A percentile compares a stretch with the other conserved stretches of the same genome.
These are phyloP conservation scores for Philopedon plagiatum DNA, from an alignment of 2,888 invertebrate species.

Conservation along the genomic window DNA sequence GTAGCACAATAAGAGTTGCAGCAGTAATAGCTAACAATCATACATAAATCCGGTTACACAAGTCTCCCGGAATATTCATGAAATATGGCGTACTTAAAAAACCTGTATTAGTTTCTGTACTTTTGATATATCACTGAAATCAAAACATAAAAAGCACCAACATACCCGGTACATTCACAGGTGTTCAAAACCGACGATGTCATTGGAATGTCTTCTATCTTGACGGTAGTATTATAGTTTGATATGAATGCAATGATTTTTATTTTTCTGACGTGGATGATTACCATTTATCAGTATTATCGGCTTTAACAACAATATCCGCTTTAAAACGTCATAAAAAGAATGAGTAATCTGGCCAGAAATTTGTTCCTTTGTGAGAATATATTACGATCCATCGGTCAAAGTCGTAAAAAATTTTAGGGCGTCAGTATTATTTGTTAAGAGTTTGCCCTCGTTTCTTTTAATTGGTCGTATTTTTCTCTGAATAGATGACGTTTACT, in stretches of 20 bases:
- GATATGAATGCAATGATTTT: constrained; percentile 17
- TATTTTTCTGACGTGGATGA: constrained; percentile 19
- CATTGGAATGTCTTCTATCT: constrained; percentile 13
- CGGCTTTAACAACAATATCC: constrained; percentile 46
- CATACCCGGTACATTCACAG: constrained; percentile 30
- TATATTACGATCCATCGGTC: constrained; percentile 49
- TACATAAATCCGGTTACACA: constrained; percentile 10
- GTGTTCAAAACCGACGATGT: constrained; percentile 18
- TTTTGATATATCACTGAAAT: constrained; percentile 32
- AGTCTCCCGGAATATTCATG: neutral
- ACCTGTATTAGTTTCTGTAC: neutral
- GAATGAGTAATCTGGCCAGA: constrained; percentile 50
- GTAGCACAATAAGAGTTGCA: too few relatives aligned
- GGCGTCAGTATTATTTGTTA: constrained; percentile 50
- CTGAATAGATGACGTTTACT: constrained; percentile 50
- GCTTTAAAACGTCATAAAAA: constrained; percentile 50
- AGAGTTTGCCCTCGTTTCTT: constrained; percentile 51
- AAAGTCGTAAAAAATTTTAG: constrained; percentile 49
- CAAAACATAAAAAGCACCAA: constrained; percentile 25
- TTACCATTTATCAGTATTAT: constrained; percentile 47
- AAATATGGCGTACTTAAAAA: constrained; percentile 5
- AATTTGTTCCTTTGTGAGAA: constrained; percentile 50
- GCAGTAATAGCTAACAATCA: constrained; percentile 1
- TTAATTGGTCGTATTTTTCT: constrained; percentile 52
- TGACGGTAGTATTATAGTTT: constrained; percentile 18